Evolutionary conservation across 2,113 vertebrate genomes (phyloP).

Genomic region (Anarhynchus alexandrinus): DNA sequence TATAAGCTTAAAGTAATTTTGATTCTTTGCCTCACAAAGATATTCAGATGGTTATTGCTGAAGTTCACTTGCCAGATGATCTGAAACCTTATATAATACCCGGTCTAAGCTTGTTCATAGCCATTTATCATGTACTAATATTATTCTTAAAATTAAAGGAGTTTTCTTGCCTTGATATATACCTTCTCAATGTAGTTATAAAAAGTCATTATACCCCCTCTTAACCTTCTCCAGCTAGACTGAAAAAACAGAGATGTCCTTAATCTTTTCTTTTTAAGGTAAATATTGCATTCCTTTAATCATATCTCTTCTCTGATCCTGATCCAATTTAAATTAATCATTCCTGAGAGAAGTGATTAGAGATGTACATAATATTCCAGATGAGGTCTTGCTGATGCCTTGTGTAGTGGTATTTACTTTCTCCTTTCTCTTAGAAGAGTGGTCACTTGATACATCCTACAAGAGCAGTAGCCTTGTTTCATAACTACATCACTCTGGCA

Average conservation of each 20-base stretch:
- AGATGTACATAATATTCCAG: background rate
- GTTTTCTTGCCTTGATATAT: background rate
- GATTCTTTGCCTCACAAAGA: background rate
- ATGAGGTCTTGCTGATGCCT: background rate
- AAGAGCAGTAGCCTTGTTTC: background rate
- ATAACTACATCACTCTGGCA: background rate
- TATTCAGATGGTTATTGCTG: background rate
- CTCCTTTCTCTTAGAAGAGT: background rate
- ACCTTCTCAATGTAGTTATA: background rate
- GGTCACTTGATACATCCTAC: background rate
- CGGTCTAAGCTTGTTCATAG: background rate
- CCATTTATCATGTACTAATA: background rate
- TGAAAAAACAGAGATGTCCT: background rate
- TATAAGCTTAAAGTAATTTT: background rate
- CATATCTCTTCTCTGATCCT: background rate
- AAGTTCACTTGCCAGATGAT: background rate
- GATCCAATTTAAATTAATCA: slow-evolving; percentile 8
- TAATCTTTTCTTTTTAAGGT: background rate
- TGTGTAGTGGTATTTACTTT: background rate
- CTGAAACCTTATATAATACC: background rate
- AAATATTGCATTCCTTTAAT: slow-evolving; percentile 17
- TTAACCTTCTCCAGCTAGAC: background rate
- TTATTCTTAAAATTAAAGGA: background rate
- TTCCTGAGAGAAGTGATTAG: background rate
- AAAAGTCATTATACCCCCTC: background rate